Conservation (phyloP, 2,888 invertebrate species). For the Ectemnius cavifrons region DNA sequence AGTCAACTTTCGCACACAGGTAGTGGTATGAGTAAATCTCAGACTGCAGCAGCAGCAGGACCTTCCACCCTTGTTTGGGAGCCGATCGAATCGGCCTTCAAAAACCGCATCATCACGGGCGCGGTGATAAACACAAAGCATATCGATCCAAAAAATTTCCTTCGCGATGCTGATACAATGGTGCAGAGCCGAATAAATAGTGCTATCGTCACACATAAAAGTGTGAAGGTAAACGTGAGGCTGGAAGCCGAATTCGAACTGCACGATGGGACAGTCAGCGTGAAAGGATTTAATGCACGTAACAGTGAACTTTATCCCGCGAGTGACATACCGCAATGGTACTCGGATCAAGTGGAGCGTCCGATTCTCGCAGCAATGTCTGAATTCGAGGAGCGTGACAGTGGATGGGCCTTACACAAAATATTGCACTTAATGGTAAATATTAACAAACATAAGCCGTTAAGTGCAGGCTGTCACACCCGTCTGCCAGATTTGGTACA, state of each 20-base stretch:
- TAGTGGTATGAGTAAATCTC: no score
- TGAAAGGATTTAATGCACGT: conserved; percentile 17
- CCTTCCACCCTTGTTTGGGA: no score
- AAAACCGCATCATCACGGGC: no score
- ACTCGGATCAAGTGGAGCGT: conserved; percentile 17
- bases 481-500: conserved; percentile 39
- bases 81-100: no score
- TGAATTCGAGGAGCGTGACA: conserved; percentile 62
- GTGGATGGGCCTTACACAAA: conserved; percentile 55
- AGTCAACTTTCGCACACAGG: no score
- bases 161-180: no score
- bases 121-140: no score
- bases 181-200: no score
- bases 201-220: not conserved
- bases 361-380: conserved; percentile 41
- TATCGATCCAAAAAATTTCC: no score
- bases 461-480: conserved; percentile 47
- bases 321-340: conserved; percentile 28
- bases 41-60: no score
- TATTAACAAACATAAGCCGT: conserved; percentile 51
- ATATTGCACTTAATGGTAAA: conserved; percentile 46
- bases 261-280: not conserved
- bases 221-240: conserved; percentile 21
- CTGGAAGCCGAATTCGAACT: conserved; percentile 23
- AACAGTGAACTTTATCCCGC: conserved; percentile 4